Evolutionary conservation across 1,140 invertebrate species (phyloP), one percentile per base, ranked within the genome.

Genomic region (Mizuhopecten yessoensis): DNA sequence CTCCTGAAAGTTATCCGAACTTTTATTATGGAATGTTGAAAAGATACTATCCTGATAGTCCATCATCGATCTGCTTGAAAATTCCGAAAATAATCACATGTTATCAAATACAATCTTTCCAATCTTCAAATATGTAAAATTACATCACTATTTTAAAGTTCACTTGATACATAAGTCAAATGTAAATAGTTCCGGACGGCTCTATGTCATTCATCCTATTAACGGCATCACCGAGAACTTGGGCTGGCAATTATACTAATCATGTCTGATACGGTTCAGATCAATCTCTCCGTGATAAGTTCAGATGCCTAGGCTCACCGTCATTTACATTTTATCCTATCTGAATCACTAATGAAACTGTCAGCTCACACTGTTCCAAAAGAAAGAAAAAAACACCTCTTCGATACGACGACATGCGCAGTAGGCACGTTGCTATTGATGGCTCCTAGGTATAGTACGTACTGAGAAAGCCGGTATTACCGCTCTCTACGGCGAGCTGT

Each of bases 311-410:
- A 1, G 45, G 45, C 45, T 75, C 23, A 75, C 23, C 9, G 23
- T 29, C 23, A 29, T 75, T 75, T 29, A 75, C 57, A 75, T 75
- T 75, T 75, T 75, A 75, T 75, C 57, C 57, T 29, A n/a, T 75
- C 57, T 75, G 57, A 75, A 75, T n/a, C 57, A n/a, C 57, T 75
- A 75, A 75, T 75, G 57, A 75, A 75, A 75, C 57, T 75, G 57
- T 75, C 57, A 75, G 57, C n/a, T 29, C 23, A 29, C n/a, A 75
- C 57, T 29, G 57, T 29, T 75, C 57, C 17, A 75, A 75, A 75
- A 29, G 9, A 75, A 20, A 49, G 2, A 75, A 75, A 75, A n/a
- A 75, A n/a, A 45, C 42, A 5, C 9, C 23, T 75, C 57, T 75
- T 75, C 57, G 57, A 75, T n/a, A 23, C 17, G n/a, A 29, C 23